A percentile compares a stretch with the other conserved stretches of the same genome.
Conservation (phyloP, 2,113 vertebrate species). For the Myotis brandtii region DNA sequence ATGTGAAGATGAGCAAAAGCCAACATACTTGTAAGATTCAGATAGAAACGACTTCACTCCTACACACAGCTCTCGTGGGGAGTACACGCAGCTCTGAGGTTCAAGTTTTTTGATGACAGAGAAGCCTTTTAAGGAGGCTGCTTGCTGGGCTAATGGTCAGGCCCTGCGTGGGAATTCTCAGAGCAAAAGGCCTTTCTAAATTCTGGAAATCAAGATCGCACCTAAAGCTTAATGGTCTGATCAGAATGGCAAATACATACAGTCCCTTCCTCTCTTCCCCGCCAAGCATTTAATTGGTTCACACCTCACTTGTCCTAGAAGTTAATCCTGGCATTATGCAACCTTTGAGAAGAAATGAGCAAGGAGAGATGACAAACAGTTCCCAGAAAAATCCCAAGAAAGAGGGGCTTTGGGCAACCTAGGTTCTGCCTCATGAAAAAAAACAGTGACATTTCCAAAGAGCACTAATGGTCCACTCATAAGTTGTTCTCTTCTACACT, state of each 20-base stretch:
- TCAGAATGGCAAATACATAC: conserved; percentile 55
- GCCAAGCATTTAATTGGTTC: conserved; percentile 34
- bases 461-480: background rate
- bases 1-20: conserved; percentile 12
- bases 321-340: conserved; percentile 6
- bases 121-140: conserved; percentile 21
- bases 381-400: background rate
- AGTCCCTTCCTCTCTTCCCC: conserved; percentile 25
- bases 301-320: conserved; percentile 31
- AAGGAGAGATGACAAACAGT: background rate
- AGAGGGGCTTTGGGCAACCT: background rate
- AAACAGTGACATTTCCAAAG: background rate
- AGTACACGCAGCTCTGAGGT: background rate
- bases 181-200: conserved; percentile 51
- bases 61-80: background rate
- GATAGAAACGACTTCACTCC: background rate
- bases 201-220: conserved; percentile 57
- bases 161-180: conserved; percentile 40
- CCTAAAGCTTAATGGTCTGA: conserved; percentile 62
- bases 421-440: background rate
- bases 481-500: background rate
- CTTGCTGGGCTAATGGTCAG: conserved; percentile 23
- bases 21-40: background rate
- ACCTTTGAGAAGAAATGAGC: background rate
- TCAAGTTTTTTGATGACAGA: background rate